Evolutionary conservation across 1,140 invertebrate genomes (phyloP), one percentile per base, ranked within the genome.

Genomic region (Brachionus angularis): DNA sequence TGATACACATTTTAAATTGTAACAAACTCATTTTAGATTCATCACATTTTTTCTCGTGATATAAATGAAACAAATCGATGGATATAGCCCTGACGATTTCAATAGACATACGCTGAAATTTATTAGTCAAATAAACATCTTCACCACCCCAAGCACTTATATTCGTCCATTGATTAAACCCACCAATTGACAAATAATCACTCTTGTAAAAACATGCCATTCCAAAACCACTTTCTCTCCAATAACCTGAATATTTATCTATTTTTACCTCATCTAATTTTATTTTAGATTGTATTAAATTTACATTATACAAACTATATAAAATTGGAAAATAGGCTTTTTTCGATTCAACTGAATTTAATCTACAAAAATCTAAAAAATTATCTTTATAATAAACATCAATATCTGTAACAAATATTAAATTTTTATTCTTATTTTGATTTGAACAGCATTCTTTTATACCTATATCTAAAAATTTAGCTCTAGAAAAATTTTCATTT

Each of bases 191-290:
- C 52, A 82, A 78, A 67, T 93, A 87, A 82, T 98, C 96, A 73
- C 84, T 85, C 78, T 92, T 91, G 78, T 91, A 98, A 58, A 96
- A 83, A 69, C 90, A 87, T 4, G 89, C 89, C 53, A 98, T 94
- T 23, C 96, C 96, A 79, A 91, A 98, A n/a, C 96, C 96, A 82
- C 91, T 98, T 74, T 91, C 88, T 73, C 96, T 84, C 87, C 93
- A 97, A 76, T 93, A 94, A 0, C 93, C 94, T 29, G 82, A 84
- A 31, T 86, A 82, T 10, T 10, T 72, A 89, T 85, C 93, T 97
- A 79, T 93, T 98, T 18, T 67, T 3, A 73, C 46, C 14, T 73
- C 18, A 34, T n/a, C 4, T 18, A 31, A 39, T 25, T 5, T 12
- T 21, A 5, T 16, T 36, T 12, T n/a, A n/a, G n/a, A n/a, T n/a